Evolutionary conservation across 35 echinoderm and acorn worm genomes (phyloP).

Genomic region (Stichopus chloronotus): DNA sequence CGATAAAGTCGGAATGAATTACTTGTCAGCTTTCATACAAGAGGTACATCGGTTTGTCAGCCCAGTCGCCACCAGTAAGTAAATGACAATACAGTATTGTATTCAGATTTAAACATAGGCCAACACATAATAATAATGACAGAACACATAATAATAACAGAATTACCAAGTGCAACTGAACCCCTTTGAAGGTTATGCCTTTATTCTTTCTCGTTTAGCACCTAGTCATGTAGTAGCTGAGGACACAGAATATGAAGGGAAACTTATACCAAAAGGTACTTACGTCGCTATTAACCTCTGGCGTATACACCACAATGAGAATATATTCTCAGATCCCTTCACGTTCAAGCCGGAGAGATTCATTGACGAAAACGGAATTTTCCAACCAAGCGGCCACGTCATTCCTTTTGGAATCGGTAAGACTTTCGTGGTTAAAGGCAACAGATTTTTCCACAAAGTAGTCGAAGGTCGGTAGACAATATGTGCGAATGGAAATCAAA

Average conservation of each 20-base stretch:
- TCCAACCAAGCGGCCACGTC: not conserved
- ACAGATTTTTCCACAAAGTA: too few species aligned
- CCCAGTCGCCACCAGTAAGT: not conserved
- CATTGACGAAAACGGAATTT: constrained; percentile 11
- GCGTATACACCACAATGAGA: constrained; percentile 44
- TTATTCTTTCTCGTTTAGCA: not conserved
- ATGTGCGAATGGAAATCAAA: too few species aligned
- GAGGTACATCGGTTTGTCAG: not conserved
- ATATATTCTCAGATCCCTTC: constrained; percentile 43
- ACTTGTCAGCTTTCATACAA: constrained; percentile 12
- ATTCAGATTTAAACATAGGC: too few species aligned
- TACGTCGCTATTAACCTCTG: constrained; percentile 54
- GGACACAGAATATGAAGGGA: constrained; percentile 12
- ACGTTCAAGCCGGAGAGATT: constrained; percentile 76
- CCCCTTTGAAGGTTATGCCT: too few species aligned
- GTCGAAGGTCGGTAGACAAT: too few species aligned
- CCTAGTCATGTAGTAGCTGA: not conserved
- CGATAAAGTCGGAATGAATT: constrained; percentile 4
- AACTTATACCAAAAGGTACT: constrained; percentile 59
- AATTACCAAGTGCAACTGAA: too few species aligned
- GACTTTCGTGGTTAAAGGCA: not conserved
- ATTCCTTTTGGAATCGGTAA: constrained; percentile 10
- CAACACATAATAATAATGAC: too few species aligned
- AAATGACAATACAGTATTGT: too few species aligned
- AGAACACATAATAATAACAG: too few species aligned